Evolutionary conservation across 2,113 vertebrate species (phyloP).

Genomic region (Pipra filicauda): DNA sequence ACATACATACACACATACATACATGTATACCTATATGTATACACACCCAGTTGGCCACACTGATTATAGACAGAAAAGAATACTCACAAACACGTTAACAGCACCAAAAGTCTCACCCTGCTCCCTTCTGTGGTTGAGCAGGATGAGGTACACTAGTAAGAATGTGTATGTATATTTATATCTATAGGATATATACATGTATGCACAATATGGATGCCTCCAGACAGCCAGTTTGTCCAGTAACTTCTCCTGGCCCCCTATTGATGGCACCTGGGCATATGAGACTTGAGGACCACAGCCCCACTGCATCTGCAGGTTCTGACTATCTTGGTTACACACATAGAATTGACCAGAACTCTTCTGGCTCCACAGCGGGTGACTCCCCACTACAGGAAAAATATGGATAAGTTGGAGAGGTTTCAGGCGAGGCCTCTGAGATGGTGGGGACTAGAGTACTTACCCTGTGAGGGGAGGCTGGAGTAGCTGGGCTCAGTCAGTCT

Average conservation of each 20-base stretch:
- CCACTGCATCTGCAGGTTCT: neutral
- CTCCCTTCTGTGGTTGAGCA: neutral
- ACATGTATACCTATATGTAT: neutral
- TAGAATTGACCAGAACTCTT: neutral
- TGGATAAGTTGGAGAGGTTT: neutral
- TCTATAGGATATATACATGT: neutral
- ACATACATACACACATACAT: neutral
- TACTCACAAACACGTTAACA: neutral
- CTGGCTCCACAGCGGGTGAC: neutral
- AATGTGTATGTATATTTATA: neutral
- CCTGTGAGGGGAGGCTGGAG: neutral
- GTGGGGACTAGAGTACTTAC: accelerated
- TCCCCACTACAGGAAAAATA: neutral
- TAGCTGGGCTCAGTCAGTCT: neutral
- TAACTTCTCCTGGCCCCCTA: neutral
- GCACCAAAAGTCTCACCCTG: neutral
- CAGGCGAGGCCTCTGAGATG: neutral
- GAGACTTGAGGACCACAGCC: neutral
- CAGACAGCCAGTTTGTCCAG: neutral
- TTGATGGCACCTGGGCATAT: neutral
- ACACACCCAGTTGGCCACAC: neutral
- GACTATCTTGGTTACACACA: neutral
- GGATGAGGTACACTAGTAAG: neutral
- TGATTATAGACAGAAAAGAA: neutral
- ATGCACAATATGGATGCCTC: neutral